Conservation (phyloP, 2,888 invertebrate species). For the Hirtodrosophila cameraria region DNA sequence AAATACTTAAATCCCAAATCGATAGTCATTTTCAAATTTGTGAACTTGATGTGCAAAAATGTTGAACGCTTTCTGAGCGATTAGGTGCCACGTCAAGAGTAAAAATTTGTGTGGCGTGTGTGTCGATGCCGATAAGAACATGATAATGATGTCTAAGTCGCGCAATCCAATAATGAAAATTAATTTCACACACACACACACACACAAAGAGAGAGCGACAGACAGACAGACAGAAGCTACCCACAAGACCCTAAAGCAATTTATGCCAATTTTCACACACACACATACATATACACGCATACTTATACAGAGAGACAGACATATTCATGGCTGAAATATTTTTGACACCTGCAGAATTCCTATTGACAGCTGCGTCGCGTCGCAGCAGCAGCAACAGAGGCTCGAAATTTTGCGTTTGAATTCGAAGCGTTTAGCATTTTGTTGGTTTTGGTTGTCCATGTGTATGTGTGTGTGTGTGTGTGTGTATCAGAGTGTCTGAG, state of each 20-base stretch:
- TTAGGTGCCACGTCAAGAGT: constrained; percentile 62
- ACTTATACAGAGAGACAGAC: constrained; percentile 26
- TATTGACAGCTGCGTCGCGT: constrained; percentile 74
- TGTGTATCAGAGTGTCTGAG: constrained; percentile 1
- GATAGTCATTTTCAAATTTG: constrained; percentile 52
- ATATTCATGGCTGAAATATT: constrained; percentile 72
- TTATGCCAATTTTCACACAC: constrained; percentile 73
- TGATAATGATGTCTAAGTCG: constrained; percentile 80
- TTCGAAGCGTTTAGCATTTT: constrained; percentile 62
- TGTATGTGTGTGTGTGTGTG: background rate
- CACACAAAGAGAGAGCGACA: background rate
- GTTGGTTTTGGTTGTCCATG: constrained; percentile 21
- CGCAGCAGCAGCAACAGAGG: constrained; percentile 23
- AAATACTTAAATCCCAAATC: constrained; percentile 50
- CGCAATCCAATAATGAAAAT: constrained; percentile 78
- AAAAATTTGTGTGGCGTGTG: constrained; percentile 41
- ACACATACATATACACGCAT: constrained; percentile 12
- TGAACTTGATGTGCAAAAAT: constrained; percentile 46
- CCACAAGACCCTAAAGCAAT: constrained; percentile 70
- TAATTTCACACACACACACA: constrained; percentile 59
- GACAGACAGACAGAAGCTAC: constrained; percentile 13
- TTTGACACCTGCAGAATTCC: constrained; percentile 80
- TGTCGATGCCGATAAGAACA: constrained; percentile 68
- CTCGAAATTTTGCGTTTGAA: constrained; percentile 61
- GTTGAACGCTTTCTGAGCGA: constrained; percentile 64